phyloP scores from a whole-genome alignment of 2,113 vertebrate species.

The Casuarius casuarius region DNA sequence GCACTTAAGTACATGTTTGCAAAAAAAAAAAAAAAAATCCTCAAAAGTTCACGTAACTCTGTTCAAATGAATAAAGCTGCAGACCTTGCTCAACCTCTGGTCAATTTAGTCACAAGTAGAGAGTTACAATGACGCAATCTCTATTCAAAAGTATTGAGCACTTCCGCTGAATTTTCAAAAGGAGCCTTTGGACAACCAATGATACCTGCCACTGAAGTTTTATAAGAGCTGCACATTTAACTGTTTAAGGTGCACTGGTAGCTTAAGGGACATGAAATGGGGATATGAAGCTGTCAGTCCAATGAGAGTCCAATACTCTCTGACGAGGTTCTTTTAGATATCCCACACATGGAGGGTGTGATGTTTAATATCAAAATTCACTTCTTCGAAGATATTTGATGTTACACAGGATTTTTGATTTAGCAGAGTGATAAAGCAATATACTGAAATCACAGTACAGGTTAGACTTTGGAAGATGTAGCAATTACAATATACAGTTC shows the following conservation, averaged over 20 bases:
- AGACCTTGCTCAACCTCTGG: not conserved
- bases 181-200: not conserved
- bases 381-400: too few relatives aligned
- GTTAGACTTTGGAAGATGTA: too few relatives aligned
- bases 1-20: not conserved
- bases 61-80: not conserved
- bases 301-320: too few relatives aligned
- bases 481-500: too few relatives aligned
- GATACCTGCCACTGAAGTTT: not conserved
- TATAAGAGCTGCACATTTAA: not conserved
- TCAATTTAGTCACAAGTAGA: not conserved
- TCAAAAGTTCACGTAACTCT: not conserved
- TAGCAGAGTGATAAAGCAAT: too few relatives aligned
- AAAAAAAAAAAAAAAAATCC: not conserved
- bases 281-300: not conserved
- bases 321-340: too few relatives aligned
- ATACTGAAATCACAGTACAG: too few relatives aligned
- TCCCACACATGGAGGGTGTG: too few relatives aligned
- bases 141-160: not conserved
- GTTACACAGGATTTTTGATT: too few relatives aligned
- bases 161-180: not conserved
- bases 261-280: not conserved
- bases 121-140: not conserved
- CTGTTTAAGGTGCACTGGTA: not conserved
- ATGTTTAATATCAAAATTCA: too few relatives aligned